Percentiles rank a stretch among this genome's conserved stretches.
Evolutionary conservation across 2,113 vertebrate genomes (phyloP).

Genomic region (Monarcha castaneiventris): DNA sequence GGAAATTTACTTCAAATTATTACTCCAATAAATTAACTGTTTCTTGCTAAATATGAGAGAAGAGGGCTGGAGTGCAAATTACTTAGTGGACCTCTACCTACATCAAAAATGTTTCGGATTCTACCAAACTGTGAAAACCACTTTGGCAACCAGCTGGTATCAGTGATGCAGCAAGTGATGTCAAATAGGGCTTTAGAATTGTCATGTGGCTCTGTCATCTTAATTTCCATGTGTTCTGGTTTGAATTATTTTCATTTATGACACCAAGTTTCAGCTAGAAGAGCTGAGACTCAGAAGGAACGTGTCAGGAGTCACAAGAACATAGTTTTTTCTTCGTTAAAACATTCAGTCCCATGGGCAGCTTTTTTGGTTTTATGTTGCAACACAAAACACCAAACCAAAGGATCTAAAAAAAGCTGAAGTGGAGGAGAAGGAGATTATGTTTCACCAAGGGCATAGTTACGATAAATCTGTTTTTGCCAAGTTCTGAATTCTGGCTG

Average conservation of each 20-base stretch:
- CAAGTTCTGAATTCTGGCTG: background rate
- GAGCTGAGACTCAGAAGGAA: background rate
- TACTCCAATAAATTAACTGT: background rate
- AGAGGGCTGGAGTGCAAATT: background rate
- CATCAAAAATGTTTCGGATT: background rate
- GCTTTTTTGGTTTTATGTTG: background rate
- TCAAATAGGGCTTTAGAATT: background rate
- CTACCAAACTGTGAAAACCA: background rate
- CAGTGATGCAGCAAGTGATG: background rate
- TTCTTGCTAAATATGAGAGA: background rate
- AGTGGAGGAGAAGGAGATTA: background rate
- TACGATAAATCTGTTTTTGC: background rate
- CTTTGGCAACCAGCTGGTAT: background rate
- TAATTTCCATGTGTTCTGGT: background rate
- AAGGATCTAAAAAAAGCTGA: constrained; percentile 1
- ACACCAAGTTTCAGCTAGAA: background rate
- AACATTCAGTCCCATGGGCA: background rate
- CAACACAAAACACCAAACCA: background rate
- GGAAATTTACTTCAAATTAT: background rate
- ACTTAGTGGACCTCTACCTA: background rate
- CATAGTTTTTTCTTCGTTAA: background rate
- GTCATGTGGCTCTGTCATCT: background rate
- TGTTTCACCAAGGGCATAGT: background rate
- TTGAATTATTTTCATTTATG: background rate
- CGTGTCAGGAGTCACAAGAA: background rate